A percentile compares a stretch with the other conserved stretches of the same genome.
These are phyloP conservation scores for Rhodophaea formosa DNA, from an alignment of 2,888 invertebrate genomes.

Conservation along the genomic window DNA sequence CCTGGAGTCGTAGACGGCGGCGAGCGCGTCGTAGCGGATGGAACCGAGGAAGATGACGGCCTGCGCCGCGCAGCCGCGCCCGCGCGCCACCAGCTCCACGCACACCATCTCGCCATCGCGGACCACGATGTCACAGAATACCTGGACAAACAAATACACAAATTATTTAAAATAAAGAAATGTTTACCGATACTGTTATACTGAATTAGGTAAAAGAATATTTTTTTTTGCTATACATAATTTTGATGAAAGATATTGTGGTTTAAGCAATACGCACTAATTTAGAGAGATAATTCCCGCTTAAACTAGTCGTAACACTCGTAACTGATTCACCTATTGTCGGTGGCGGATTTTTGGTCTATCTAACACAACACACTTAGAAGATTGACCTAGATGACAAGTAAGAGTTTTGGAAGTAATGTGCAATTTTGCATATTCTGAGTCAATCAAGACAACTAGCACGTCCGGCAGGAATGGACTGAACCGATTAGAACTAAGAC, in stretches of 20 bases:
- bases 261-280: too few species aligned
- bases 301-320: too few species aligned
- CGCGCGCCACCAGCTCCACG: constrained; percentile 97
- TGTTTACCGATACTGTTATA: too few species aligned
- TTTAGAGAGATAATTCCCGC: too few species aligned
- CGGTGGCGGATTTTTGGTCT: too few species aligned
- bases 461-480: neutral
- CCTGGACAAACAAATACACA: constrained; percentile 46
- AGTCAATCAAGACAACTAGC: neutral
- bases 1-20: constrained; percentile 97
- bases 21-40: constrained; percentile 97
- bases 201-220: too few species aligned
- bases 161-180: neutral
- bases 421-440: neutral
- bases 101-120: constrained; percentile 99
- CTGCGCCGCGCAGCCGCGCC: constrained; percentile 91
- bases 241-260: too few species aligned
- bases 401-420: neutral
- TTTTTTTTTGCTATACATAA: too few species aligned
- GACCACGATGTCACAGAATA: constrained; percentile 98
- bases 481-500: neutral
- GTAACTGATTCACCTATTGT: too few species aligned
- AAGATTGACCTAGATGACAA: neutral
- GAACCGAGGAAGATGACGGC: constrained; percentile 98
- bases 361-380: too few species aligned